Percentiles rank a stretch among this genome's conserved stretches.
Evolutionary conservation across 2,797 vertebrate genomes (phyloP).

Genomic region (Dromococcyx pavoninus): DNA sequence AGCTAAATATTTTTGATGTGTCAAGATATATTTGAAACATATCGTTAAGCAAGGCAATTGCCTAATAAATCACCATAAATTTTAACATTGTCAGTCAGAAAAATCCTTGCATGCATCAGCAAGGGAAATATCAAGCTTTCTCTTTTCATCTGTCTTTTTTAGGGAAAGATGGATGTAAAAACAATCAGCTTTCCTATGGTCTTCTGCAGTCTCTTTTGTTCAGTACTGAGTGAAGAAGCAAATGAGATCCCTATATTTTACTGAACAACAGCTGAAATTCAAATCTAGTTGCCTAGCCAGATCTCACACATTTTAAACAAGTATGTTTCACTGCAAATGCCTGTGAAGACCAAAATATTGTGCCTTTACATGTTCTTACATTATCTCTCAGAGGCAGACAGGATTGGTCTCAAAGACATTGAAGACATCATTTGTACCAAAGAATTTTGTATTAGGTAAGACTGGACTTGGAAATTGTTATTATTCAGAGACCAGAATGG

Average conservation of each 20-base stretch:
- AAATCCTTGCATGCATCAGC: not conserved
- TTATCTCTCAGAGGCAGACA: not conserved
- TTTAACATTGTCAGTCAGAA: not conserved
- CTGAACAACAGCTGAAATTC: not conserved
- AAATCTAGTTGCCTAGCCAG: not conserved
- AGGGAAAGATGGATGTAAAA: not conserved
- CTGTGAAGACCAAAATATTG: not conserved
- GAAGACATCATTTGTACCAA: not conserved
- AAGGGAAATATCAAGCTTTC: not conserved
- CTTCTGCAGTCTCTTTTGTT: not conserved
- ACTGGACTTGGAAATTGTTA: not conserved
- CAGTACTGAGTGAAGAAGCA: not conserved
- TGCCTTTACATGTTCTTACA: not conserved
- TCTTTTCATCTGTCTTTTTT: not conserved
- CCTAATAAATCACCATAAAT: not conserved
- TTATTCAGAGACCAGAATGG: not conserved
- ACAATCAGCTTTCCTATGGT: not conserved
- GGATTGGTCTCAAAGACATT: not conserved
- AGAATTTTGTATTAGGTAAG: not conserved
- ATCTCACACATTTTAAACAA: not conserved
- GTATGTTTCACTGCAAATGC: not conserved
- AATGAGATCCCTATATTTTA: not conserved
- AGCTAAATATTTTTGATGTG: not conserved
- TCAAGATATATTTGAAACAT: not conserved
- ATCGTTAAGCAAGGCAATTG: slow-evolving; percentile 10